Conservation (phyloP, 2,113 vertebrate species). For the Caranx melampygus region DNA sequence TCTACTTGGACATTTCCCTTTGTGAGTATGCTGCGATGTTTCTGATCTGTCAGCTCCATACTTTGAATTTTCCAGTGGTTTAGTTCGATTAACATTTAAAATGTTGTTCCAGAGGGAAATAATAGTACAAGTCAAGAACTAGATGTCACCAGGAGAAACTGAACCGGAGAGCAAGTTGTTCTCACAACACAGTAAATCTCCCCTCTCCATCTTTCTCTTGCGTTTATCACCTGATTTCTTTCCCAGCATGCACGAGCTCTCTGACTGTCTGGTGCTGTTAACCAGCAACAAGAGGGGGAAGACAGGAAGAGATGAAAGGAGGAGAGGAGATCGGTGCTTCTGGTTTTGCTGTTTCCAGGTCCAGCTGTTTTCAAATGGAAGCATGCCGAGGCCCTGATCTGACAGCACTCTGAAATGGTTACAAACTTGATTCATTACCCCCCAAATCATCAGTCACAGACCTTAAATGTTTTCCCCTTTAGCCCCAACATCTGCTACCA, state of each 20-base stretch:
- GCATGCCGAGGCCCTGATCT: conserved; percentile 68
- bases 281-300: conserved; percentile 46
- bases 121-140: conserved; percentile 1
- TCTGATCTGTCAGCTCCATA: conserved; percentile 21
- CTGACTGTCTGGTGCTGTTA: conserved; percentile 61
- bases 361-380: conserved; percentile 80
- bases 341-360: conserved; percentile 70
- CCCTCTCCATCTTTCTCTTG: conserved; percentile 25
- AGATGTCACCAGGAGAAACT: conserved; percentile 22
- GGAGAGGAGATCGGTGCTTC: conserved; percentile 62
- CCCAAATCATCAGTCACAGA: conserved; percentile 86
- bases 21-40: not conserved
- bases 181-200: conserved; percentile 56
- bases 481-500: conserved; percentile 90
- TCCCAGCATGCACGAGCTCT: conserved; percentile 63
- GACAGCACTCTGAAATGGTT: conserved; percentile 81
- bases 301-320: conserved; percentile 62
- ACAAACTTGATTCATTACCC: conserved; percentile 84
- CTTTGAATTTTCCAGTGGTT: conserved; percentile 24
- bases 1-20: conserved; percentile 5
- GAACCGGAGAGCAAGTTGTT: conserved; percentile 24
- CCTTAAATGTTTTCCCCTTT: conserved; percentile 87
- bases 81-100: conserved; percentile 15
- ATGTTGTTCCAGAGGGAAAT: conserved; percentile 17
- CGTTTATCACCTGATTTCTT: conserved; percentile 65